Conservation (phyloP, 2,888 invertebrate species). For the Drosophila helvetica region DNA sequence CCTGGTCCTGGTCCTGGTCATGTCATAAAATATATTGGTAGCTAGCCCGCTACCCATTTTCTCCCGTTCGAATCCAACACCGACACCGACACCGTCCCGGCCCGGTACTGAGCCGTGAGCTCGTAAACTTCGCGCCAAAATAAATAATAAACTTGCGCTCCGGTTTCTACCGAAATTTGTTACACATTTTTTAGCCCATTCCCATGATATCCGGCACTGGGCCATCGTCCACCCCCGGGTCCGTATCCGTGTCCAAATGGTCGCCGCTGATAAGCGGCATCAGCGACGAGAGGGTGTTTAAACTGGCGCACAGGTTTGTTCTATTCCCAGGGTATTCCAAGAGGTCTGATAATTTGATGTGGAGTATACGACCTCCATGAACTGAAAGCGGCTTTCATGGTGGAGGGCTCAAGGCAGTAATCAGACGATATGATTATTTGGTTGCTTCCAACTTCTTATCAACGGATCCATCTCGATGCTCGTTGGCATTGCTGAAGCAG, state of each 20-base stretch:
- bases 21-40: slow-evolving; percentile 74
- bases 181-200: slow-evolving; percentile 34
- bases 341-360: neutral
- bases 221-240: slow-evolving; percentile 33
- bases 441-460: neutral
- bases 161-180: slow-evolving; percentile 41
- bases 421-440: neutral
- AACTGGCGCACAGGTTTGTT: slow-evolving; percentile 34
- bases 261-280: slow-evolving; percentile 61
- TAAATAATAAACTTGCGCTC: slow-evolving; percentile 74
- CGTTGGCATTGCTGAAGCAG: neutral
- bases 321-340: neutral
- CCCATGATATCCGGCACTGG: slow-evolving; percentile 20
- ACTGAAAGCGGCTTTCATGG: neutral
- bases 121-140: slow-evolving; percentile 78
- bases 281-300: slow-evolving; percentile 22
- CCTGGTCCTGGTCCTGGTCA: slow-evolving; percentile 2
- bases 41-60: slow-evolving; percentile 8
- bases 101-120: slow-evolving; percentile 43
- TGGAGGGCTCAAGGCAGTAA: neutral
- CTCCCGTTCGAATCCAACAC: neutral
- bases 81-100: no score
- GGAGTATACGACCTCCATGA: neutral
- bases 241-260: slow-evolving; percentile 56
- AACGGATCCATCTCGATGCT: neutral